These are phyloP conservation scores for Turnix velox DNA, from an alignment of 2,113 vertebrate species.

Conservation along the genomic window DNA sequence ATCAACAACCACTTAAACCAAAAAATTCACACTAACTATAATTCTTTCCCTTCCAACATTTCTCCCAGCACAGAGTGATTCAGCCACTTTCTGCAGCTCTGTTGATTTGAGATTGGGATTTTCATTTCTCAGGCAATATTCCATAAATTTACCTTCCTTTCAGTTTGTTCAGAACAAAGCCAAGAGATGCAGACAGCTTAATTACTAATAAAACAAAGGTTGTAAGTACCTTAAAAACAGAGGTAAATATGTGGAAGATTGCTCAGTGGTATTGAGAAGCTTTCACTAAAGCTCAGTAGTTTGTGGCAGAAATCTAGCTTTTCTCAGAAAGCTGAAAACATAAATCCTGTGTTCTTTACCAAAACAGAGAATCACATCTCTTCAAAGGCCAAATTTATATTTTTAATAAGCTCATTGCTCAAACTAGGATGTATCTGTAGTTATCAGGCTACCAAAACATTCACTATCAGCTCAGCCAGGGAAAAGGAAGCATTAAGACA, in stretches of 20 bases:
- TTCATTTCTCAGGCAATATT: neutral
- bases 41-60: neutral
- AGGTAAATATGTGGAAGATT: rapidly evolving
- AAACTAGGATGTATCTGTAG: neutral
- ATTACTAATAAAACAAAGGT: neutral
- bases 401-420: neutral
- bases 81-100: too few relatives aligned
- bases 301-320: neutral
- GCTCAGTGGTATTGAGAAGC: neutral
- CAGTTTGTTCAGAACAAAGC: neutral
- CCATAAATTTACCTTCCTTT: neutral
- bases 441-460: neutral
- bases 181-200: neutral
- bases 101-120: neutral
- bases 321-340: neutral
- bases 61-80: neutral
- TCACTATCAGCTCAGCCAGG: neutral
- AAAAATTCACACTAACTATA: neutral
- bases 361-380: neutral
- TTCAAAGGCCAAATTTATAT: neutral
- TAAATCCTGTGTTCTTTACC: neutral
- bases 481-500: neutral
- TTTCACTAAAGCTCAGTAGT: neutral
- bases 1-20: neutral
- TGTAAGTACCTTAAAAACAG: neutral